Conservation (phyloP, 2,113 vertebrate genomes). For the Theropithecus gelada region DNA sequence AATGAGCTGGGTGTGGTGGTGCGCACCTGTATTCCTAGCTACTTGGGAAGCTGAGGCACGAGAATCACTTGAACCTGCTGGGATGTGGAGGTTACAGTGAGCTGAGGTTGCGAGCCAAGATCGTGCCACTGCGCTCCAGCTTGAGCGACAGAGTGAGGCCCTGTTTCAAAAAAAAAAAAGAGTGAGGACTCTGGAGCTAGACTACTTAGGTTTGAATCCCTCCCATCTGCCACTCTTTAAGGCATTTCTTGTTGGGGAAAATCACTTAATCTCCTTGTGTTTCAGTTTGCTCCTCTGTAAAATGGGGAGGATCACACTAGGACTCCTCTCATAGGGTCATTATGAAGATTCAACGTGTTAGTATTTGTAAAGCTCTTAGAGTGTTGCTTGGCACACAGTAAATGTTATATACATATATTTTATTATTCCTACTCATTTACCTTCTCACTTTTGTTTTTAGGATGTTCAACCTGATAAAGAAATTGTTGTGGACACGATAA, state of each 20-base stretch:
- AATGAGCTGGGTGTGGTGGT: too few species aligned
- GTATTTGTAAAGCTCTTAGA: background rate
- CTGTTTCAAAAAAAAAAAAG: too few species aligned
- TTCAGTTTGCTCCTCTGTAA: background rate
- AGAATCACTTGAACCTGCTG: too few species aligned
- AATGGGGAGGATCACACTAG: background rate
- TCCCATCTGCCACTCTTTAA: background rate
- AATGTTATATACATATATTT: background rate
- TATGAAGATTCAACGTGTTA: background rate
- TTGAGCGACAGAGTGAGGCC: too few species aligned
- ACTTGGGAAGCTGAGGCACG: too few species aligned
- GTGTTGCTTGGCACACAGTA: background rate
- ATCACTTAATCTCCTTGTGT: background rate
- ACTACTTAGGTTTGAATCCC: background rate
- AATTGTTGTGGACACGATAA: conserved; percentile 87
- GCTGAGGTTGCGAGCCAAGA: too few species aligned
- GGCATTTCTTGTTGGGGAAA: background rate
- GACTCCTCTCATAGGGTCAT: background rate
- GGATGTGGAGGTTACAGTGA: too few species aligned
- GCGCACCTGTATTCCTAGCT: too few species aligned
- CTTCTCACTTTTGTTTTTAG: conserved; percentile 79
- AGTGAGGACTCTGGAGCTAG: background rate
- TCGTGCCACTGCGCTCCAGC: too few species aligned
- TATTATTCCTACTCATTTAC: background rate
- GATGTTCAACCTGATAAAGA: conserved; percentile 87